A percentile compares a stretch with the other conserved stretches of the same genome.
These are phyloP conservation scores for Lasioglossum oenotherae DNA, from an alignment of 2,888 invertebrate genomes.

Conservation along the genomic window DNA sequence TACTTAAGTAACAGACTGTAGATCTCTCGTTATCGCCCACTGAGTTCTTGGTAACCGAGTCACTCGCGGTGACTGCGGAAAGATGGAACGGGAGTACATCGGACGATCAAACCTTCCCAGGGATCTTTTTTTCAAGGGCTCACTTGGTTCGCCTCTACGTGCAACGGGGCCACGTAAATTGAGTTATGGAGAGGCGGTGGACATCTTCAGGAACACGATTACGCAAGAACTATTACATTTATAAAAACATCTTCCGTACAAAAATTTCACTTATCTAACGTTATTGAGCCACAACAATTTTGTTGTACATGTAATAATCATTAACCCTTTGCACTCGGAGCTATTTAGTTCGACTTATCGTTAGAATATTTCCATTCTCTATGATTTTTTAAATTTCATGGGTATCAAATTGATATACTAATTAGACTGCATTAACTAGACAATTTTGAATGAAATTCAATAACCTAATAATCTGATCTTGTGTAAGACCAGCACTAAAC, in stretches of 20 bases:
- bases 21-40: conserved; percentile 60
- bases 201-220: background rate
- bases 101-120: background rate
- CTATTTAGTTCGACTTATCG: too few species aligned
- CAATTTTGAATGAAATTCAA: too few species aligned
- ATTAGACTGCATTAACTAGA: too few species aligned
- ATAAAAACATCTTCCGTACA: too few species aligned
- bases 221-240: background rate
- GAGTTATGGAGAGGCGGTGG: background rate
- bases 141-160: background rate
- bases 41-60: conserved; percentile 59
- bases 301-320: background rate
- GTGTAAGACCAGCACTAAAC: background rate
- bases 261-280: background rate
- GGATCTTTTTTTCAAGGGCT: background rate
- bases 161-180: background rate
- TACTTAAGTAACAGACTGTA: conserved; percentile 42
- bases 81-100: conserved; percentile 8
- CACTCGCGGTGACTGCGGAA: conserved; percentile 20
- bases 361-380: too few species aligned
- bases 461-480: too few species aligned
- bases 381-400: too few species aligned
- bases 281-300: background rate
- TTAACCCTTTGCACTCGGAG: too few species aligned
- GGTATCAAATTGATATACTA: too few species aligned